These are phyloP conservation scores for Talpa occidentalis DNA, from an alignment of 2,113 vertebrate genomes.

Conservation along the genomic window DNA sequence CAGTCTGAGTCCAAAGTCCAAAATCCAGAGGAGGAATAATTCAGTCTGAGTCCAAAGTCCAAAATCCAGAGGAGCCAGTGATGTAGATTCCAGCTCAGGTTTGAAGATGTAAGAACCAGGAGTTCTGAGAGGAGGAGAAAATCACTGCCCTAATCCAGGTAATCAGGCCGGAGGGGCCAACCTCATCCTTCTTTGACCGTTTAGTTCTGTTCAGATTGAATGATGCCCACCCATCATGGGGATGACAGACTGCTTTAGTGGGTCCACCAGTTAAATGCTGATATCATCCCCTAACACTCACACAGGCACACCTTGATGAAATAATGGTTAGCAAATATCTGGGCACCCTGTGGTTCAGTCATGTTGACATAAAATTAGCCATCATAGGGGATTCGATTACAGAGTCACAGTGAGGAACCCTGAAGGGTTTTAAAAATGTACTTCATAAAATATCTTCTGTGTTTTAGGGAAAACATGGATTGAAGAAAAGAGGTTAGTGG, in stretches of 20 bases:
- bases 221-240: background rate
- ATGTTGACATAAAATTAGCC: background rate
- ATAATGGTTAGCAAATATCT: background rate
- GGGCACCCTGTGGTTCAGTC: background rate
- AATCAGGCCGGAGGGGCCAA: background rate
- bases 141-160: background rate
- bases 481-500: background rate
- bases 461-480: background rate
- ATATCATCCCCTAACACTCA: background rate
- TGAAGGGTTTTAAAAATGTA: background rate
- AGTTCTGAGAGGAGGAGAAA: background rate
- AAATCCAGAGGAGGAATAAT: background rate
- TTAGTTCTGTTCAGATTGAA: background rate
- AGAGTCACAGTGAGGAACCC: background rate
- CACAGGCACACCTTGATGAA: background rate
- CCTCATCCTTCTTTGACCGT: background rate
- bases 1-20: background rate
- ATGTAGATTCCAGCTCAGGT: background rate
- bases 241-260: background rate
- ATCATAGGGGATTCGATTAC: background rate
- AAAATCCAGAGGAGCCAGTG: background rate
- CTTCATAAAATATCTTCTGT: conserved; percentile 1
- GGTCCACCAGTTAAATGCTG: background rate
- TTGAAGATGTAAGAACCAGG: background rate
- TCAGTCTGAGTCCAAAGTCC: background rate